A percentile compares a stretch with the other conserved stretches of the same genome.
Conservation (phyloP, 2,113 vertebrate genomes). For the Alligator mississippiensis region DNA sequence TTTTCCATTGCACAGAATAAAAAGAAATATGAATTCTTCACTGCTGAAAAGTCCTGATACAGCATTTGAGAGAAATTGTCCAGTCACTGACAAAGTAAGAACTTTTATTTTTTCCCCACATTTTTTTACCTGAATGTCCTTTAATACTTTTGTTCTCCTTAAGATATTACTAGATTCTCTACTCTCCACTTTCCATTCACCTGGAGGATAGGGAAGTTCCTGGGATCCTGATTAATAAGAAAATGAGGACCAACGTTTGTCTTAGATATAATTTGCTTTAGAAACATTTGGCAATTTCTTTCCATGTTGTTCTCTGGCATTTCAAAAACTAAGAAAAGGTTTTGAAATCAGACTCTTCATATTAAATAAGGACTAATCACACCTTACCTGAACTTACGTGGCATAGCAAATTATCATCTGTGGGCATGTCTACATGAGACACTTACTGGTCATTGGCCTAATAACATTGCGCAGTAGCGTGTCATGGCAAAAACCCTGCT, state of each 20-base stretch:
- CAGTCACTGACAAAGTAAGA: constrained; percentile 15
- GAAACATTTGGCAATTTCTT: background rate
- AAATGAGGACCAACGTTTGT: background rate
- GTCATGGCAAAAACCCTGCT: too few relatives aligned
- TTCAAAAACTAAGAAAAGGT: background rate
- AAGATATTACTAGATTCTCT: background rate
- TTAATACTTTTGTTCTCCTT: constrained; percentile 29
- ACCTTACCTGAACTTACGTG: background rate
- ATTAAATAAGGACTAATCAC: background rate
- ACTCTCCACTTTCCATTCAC: background rate
- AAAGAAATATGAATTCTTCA: constrained; percentile 66
- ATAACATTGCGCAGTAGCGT: too few relatives aligned
- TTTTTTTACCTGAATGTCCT: background rate
- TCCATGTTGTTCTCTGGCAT: background rate
- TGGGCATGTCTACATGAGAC: background rate
- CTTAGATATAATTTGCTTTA: background rate
- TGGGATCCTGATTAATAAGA: background rate
- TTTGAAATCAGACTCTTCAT: background rate
- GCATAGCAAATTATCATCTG: background rate
- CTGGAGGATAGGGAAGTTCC: background rate
- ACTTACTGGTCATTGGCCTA: too few relatives aligned
- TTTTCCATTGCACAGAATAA: constrained; percentile 71
- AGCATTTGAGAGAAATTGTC: constrained; percentile 55
- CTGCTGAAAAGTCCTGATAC: constrained; percentile 59
- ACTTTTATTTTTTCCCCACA: background rate